Evolutionary conservation across 1,140 invertebrate genomes (phyloP), one percentile per base, ranked within the genome.

Genomic region (Propsilocerus akamusi): DNA sequence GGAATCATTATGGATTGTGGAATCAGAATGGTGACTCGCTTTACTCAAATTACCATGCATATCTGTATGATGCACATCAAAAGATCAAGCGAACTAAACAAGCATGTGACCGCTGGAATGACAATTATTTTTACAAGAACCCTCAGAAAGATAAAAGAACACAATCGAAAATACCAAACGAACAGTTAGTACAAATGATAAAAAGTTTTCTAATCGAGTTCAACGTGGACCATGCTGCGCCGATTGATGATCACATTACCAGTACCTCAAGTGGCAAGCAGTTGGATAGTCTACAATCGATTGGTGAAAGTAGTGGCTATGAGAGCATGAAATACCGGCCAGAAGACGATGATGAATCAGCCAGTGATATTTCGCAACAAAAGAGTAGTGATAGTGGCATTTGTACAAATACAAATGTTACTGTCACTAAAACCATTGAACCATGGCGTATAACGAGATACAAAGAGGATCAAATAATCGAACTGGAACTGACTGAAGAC

Each of bases 251-350:
- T 14, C 6, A 28, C 26, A 20, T n/a, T 22, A 1, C 14, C 26
- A 20, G 25, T 37, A 26, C 46, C 50, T 32, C 41, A 47, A 26
- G 41, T 30, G 10, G 46, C 26, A 70, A 72, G 54, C 60, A 68
- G 48, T 59, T 67, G 12, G 72, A 76, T 56, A 81, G 76, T 64
- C 65, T 82, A 46, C 74, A 77, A 37, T 88, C 83, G 0, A 70
- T 81, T 14, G 83, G 81, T 3, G 82, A 87, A 53, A 87, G 83
- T 54, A 87, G 83, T 61, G 85, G 83, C 25, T 88, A 88, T 56
- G 84, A 88, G 57, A 88, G 84, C 58, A 81, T 86, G 55, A 80
- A 76, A 52, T 74, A 77, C 54, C 78, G 77, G 55, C 62, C 71
- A 0, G 74, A 78, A 6, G 74, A 77, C 20, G 51, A 51, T 30